Evolutionary conservation across 2,113 vertebrate species (phyloP).

Genomic region (Cettia cetti): DNA sequence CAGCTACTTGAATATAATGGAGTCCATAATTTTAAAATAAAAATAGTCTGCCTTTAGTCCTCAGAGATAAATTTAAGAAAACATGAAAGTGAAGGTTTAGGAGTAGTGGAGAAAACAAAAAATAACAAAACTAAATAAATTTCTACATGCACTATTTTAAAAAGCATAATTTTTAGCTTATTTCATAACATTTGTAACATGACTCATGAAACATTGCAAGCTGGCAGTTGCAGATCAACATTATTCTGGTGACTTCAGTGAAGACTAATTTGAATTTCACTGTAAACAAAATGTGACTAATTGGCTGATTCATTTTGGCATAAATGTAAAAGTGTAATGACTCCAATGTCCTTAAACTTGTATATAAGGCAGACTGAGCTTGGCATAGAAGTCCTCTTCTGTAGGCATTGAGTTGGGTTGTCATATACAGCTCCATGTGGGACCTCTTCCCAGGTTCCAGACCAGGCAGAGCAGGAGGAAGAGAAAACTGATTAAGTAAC

Average conservation of each 20-base stretch:
- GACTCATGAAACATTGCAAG: background rate
- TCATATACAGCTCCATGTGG: background rate
- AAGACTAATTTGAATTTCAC: constrained; percentile 2
- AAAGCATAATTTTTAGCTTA: background rate
- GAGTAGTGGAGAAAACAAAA: background rate
- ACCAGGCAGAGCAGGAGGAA: background rate
- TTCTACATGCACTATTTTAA: background rate
- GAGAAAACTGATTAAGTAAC: background rate
- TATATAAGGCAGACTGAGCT: background rate
- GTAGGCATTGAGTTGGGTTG: background rate
- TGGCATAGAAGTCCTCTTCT: background rate
- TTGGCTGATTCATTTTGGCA: background rate
- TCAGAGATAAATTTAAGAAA: background rate
- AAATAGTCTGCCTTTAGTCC: background rate
- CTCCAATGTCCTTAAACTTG: background rate
- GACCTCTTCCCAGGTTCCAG: background rate
- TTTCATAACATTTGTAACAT: background rate
- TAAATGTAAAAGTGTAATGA: background rate
- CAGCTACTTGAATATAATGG: background rate
- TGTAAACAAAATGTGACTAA: background rate
- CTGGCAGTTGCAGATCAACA: background rate
- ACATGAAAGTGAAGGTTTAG: background rate
- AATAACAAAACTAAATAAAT: background rate
- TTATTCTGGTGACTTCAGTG: background rate
- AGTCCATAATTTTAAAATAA: constrained; percentile 26